These are phyloP conservation scores for Campylorhamphus procurvoides DNA, from an alignment of 2,113 vertebrate genomes.

Conservation along the genomic window DNA sequence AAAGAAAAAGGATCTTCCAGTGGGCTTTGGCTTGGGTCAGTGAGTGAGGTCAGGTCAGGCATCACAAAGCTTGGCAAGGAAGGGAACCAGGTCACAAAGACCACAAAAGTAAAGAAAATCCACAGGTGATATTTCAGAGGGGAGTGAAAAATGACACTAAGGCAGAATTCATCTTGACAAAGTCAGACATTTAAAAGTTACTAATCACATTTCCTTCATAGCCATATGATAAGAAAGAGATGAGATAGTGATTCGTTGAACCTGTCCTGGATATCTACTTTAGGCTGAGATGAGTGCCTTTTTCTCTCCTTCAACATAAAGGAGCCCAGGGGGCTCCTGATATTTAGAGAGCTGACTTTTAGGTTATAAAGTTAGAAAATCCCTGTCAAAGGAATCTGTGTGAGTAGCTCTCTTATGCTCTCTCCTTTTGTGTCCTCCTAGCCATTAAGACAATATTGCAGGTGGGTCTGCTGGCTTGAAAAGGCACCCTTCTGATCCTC, in stretches of 20 bases:
- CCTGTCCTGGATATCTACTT: not conserved
- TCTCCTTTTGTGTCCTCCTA: not conserved
- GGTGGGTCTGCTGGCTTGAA: not conserved
- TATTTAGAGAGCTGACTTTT: slow-evolving; percentile 2
- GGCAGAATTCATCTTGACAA: not conserved
- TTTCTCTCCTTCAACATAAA: not conserved
- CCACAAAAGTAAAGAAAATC: not conserved
- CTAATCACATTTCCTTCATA: slow-evolving; percentile 1
- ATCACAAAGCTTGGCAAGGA: not conserved
- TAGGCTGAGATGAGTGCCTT: not conserved
- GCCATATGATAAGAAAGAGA: not conserved
- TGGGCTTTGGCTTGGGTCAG: not conserved
- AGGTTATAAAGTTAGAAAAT: slow-evolving; percentile 16
- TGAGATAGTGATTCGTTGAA: slow-evolving; percentile 1
- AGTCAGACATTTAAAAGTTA: not conserved
- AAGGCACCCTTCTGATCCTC: not conserved
- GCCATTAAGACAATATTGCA: not conserved
- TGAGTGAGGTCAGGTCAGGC: not conserved
- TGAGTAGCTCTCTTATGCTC: not conserved
- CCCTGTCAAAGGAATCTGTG: not conserved
- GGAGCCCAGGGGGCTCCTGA: not conserved
- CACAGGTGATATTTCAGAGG: not conserved
- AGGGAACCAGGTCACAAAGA: not conserved
- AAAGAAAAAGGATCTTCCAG: not conserved
- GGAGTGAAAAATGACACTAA: not conserved